Conservation (phyloP, 2,113 vertebrate genomes). For the Nipponia nippon region DNA sequence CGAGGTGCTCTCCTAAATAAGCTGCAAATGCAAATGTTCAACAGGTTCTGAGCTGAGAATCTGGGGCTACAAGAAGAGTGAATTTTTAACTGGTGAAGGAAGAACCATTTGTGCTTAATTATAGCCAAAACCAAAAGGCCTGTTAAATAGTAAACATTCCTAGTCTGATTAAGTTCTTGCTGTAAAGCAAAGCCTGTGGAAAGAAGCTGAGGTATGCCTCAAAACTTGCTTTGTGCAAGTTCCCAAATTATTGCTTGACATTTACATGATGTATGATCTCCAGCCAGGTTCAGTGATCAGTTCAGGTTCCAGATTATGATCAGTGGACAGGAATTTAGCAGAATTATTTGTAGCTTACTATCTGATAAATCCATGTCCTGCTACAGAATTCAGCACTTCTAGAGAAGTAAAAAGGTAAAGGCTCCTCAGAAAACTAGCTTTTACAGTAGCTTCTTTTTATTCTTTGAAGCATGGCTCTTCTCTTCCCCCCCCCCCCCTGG, state of each 20-base stretch:
- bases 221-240: not conserved
- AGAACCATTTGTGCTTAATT: not conserved
- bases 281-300: not conserved
- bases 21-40: not conserved
- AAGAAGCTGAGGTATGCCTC: not conserved
- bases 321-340: not conserved
- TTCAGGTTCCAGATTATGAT: not conserved
- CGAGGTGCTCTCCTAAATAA: fast-evolving
- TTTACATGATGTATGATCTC: not conserved
- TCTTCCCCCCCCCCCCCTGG: not conserved
- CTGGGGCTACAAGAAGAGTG: not conserved
- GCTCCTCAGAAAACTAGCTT: not conserved
- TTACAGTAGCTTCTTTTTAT: not conserved
- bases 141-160: not conserved
- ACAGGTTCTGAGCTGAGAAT: not conserved
- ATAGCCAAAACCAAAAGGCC: not conserved
- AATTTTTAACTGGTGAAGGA: not conserved
- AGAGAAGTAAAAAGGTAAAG: not conserved
- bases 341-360: not conserved
- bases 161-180: not conserved
- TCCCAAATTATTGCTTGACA: not conserved
- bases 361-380: not conserved
- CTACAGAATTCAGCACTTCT: not conserved
- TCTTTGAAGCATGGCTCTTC: not conserved
- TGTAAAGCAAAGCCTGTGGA: not conserved